Evolutionary conservation across 2,888 invertebrate species (phyloP), one percentile per base, ranked within the genome.

Genomic region (Leptopilina myrica): DNA sequence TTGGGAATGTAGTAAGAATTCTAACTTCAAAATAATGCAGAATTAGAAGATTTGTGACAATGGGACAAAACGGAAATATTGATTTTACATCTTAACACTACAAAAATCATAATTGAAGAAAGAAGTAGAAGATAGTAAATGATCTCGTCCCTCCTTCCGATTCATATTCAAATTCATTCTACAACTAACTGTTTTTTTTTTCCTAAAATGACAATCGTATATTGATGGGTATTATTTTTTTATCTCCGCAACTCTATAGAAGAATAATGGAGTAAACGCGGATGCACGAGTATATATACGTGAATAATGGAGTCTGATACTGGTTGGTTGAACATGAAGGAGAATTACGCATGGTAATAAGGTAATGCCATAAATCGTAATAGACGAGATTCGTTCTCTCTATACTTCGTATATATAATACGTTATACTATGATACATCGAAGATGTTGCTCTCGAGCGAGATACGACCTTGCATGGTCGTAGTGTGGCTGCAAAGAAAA

Each of bases 381-480:
- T 62, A 62, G 62, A 62, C 62, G 62, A 62, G 62, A 20, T 62
- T 62, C 62, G 62, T 62, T 62, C 62, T 62, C 62, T 49, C 9
- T 12, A 9, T 9, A 11, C 49, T 8, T 12, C 12, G 11, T 49
- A 12, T 2, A 7, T 43, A 43, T 43, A 43, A 62, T 20, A 20
- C 62, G 62, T 62, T 62, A 62, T 49, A 62, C 20, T 62, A 62
- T 62, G 62, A 62, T 62, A 62, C 62, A 62, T 62, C 62, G 62
- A 62, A 62, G 62, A 62, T 62, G 62, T 62, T 62, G 62, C 62
- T 59, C 15, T 62, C 20, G 62, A 62, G 20, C 62, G 62, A 62
- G 62, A 62, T 62, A 62, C 62, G 62, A 62, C 62, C 62, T 62
- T 62, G 62, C 62, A 62, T 62, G 62, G 62, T 62, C 62, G 62